phyloP scores from a whole-genome alignment of 2,888 invertebrate genomes.

The Mycalesis mineus region DNA sequence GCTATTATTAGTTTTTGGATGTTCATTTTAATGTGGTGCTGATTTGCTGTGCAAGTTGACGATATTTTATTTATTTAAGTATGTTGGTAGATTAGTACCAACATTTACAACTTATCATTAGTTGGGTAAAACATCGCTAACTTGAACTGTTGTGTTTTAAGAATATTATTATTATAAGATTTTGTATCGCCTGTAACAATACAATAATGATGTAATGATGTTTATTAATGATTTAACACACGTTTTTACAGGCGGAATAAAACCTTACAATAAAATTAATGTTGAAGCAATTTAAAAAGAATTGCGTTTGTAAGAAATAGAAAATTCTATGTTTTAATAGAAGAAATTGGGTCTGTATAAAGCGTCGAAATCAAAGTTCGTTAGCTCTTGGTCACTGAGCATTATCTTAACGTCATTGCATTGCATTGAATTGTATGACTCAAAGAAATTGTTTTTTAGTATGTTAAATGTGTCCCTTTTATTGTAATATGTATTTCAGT shows the following conservation, averaged over 20 bases:
- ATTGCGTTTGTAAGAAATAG: no score
- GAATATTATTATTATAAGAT: neutral
- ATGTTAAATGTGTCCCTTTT: constrained; percentile 1
- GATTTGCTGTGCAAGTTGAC: constrained; percentile 1
- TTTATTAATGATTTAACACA: no score
- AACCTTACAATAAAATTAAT: no score
- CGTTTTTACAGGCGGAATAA: no score
- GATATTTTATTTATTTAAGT: neutral
- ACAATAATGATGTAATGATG: neutral
- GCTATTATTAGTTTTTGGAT: neutral
- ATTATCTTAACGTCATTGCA: neutral
- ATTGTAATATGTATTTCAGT: neutral
- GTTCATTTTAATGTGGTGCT: constrained; percentile 20
- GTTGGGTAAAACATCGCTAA: no score
- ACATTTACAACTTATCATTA: no score
- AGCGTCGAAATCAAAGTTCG: neutral
- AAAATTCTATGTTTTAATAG: neutral
- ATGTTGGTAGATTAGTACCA: no score
- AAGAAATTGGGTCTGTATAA: neutral
- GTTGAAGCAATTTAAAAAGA: no score
- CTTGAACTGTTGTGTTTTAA: no score
- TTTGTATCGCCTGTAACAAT: neutral
- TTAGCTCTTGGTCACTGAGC: neutral
- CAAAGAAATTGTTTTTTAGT: neutral
- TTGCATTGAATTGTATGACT: neutral